Evolutionary conservation across 2,797 vertebrate genomes (phyloP).

Genomic region (Threskiornis aethiopicus): DNA sequence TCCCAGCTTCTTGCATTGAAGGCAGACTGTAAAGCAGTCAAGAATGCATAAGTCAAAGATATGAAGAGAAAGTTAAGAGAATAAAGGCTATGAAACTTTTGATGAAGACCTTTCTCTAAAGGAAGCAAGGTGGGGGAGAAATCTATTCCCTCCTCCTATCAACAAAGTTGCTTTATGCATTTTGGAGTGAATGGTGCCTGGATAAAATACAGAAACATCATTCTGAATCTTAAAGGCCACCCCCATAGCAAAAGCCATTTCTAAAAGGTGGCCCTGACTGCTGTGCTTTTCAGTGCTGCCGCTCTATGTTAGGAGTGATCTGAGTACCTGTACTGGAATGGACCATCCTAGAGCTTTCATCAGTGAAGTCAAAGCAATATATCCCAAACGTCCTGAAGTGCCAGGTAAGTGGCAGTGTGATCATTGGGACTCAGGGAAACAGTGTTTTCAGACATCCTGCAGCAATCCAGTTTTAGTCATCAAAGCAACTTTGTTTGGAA

Average conservation of each 20-base stretch:
- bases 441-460: neutral
- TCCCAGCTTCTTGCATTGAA: neutral
- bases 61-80: neutral
- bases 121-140: neutral
- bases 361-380: neutral
- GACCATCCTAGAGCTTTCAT: neutral
- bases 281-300: neutral
- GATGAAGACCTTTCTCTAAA: neutral
- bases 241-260: neutral
- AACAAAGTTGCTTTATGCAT: neutral
- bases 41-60: neutral
- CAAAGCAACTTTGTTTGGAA: neutral
- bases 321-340: neutral
- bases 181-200: neutral
- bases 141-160: neutral
- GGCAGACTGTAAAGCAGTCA: neutral
- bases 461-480: neutral
- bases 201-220: neutral
- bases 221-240: neutral
- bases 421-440: neutral
- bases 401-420: neutral
- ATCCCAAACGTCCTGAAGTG: neutral
- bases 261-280: neutral
- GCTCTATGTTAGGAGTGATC: neutral
- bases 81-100: neutral